Conservation (phyloP, 2,888 invertebrate species). For the Augochlorella aurata region DNA sequence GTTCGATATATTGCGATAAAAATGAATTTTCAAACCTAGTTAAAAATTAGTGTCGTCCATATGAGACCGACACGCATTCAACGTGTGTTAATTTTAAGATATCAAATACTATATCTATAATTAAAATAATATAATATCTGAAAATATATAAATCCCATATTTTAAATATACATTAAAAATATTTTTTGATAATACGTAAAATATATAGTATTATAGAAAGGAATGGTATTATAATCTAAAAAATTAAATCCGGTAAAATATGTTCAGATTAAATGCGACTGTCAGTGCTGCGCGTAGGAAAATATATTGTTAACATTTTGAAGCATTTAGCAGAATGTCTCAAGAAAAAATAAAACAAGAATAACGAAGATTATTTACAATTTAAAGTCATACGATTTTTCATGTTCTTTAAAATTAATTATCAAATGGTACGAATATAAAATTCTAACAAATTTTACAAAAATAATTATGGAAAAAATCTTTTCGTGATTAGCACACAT, state of each 20-base stretch:
- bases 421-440: too few species aligned
- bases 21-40: too few species aligned
- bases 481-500: too few species aligned
- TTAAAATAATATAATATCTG: background rate
- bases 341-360: background rate
- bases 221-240: too few species aligned
- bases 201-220: background rate
- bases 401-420: background rate
- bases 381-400: background rate
- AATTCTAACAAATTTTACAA: too few species aligned
- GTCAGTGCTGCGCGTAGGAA: background rate
- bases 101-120: background rate
- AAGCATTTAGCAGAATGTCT: too few species aligned
- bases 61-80: too few species aligned
- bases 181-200: background rate
- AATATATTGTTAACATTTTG: background rate
- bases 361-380: background rate
- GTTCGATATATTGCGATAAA: too few species aligned
- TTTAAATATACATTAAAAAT: background rate
- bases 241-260: background rate
- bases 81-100: background rate
- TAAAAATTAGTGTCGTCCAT: too few species aligned
- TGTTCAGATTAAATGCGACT: background rate
- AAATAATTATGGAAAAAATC: too few species aligned
- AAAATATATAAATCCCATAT: background rate